Evolutionary conservation across 2,797 vertebrate genomes (phyloP).

Genomic region (Anniella stebbinsi): DNA sequence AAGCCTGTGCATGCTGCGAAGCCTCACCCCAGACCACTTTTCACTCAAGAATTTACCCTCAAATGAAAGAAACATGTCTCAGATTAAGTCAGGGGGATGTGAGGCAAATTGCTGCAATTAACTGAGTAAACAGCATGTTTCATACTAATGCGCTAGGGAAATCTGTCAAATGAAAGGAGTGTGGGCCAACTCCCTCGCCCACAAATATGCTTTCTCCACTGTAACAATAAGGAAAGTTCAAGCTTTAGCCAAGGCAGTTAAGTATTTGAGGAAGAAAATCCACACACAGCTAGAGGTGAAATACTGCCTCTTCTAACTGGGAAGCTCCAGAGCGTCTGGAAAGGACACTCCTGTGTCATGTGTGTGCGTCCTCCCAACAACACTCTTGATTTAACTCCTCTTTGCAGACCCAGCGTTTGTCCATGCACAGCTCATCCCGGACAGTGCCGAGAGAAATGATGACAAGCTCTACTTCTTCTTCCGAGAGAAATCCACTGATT

Average conservation of each 20-base stretch:
- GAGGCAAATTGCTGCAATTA: conserved; percentile 14
- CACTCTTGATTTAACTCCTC: neutral
- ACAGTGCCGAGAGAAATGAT: conserved; percentile 94
- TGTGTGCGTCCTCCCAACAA: neutral
- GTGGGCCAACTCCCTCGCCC: neutral
- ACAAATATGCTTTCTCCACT: conserved; percentile 2
- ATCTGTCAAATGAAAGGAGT: neutral
- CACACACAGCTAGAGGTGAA: neutral
- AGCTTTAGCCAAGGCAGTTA: neutral
- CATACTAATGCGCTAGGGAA: neutral
- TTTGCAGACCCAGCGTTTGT: conserved; percentile 93
- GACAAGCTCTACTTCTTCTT: conserved; percentile 99
- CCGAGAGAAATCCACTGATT: conserved; percentile 93
- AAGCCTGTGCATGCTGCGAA: neutral
- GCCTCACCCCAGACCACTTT: neutral
- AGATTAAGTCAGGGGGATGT: neutral
- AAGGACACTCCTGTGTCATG: neutral
- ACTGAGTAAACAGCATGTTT: neutral
- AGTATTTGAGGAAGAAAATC: neutral
- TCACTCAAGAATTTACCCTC: neutral
- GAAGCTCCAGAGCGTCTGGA: neutral
- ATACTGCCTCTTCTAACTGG: too few species aligned
- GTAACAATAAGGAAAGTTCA: conserved; percentile 3
- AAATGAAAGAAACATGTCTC: neutral
- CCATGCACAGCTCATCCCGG: conserved; percentile 95